Evolutionary conservation across 2,888 invertebrate species (phyloP), one percentile per base, ranked within the genome.

Genomic region (Meloe dianella): DNA sequence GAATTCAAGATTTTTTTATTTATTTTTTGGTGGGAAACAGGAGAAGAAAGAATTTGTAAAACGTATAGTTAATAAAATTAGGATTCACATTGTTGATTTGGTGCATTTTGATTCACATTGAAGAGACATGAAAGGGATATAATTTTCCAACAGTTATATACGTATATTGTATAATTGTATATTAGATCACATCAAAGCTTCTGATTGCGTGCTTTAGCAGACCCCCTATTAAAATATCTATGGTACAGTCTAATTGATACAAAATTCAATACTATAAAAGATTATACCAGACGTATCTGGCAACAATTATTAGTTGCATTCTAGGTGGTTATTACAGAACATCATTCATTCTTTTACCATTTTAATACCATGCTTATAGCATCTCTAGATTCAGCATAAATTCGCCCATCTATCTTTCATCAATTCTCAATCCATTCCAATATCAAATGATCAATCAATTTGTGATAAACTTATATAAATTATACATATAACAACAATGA

Each of bases 211-310:
- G 73, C 71, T 73, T 54, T 54, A 27, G 74, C 71, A 70, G 69
- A 72, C 75, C 71, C 74, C 74, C 75, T 74, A 78, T 79, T 78
- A 79, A 77, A 79, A 78, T 78, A 76, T 77, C 75, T 77, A 78
- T 75, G 74, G 72, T 77, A 77, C 78, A 77, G 71, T 74, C 75
- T 79, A 79, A 79, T 79, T 79, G 79, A 80, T 80, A 75, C 73
- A 80, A 79, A 80, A 80, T 79, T 76, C 78, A 78, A 75, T 76
- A 75, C 75, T 75, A 78, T 76, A 78, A 79, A 77, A 79, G 78
- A 79, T 80, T 78, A 78, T 54, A 24, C 27, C 74, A 72, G 75
- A 67, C 75, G 67, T 68, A 73, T 70, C 73, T 74, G 74, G 71
- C 69, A 69, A 76, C 76, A 78, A 79, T 80, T 78, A 80, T 78